These are phyloP conservation scores for Hylomyscus alleni DNA, from an alignment of 2,797 vertebrate species.

Conservation along the genomic window DNA sequence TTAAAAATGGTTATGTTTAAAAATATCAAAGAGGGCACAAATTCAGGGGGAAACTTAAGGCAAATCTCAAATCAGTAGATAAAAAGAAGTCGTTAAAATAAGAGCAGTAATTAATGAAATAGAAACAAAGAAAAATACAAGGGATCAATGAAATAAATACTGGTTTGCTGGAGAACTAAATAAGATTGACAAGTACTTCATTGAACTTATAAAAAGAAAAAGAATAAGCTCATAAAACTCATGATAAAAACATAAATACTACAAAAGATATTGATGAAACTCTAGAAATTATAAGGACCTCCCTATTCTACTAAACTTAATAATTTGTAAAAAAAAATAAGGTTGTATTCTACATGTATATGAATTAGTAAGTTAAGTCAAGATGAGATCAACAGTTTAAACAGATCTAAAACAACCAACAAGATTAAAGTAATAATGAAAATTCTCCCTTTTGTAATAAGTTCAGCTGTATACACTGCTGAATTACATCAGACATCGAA, in stretches of 20 bases:
- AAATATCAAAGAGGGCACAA: not conserved
- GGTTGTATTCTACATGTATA: not conserved
- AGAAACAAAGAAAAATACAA: not conserved
- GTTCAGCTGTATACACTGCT: not conserved
- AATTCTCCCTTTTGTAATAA: not conserved
- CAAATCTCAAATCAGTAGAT: not conserved
- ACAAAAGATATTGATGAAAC: not conserved
- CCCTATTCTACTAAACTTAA: not conserved
- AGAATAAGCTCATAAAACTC: not conserved
- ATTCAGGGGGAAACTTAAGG: not conserved
- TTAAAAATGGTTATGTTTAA: not conserved
- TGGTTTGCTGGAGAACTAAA: not conserved
- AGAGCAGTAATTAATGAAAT: not conserved
- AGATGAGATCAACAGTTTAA: not conserved
- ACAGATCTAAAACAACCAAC: not conserved
- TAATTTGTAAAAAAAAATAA: not conserved
- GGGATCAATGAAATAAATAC: not conserved
- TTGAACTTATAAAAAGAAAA: not conserved
- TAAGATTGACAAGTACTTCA: not conserved
- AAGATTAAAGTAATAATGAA: not conserved
- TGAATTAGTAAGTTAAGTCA: not conserved
- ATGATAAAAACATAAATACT: not conserved
- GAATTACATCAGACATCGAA: not conserved
- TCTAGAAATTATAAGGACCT: not conserved
- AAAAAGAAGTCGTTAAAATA: not conserved